A percentile compares a stretch with the other conserved stretches of the same genome.
These are phyloP conservation scores for Microtus montanus DNA, from an alignment of 2,113 vertebrate genomes.

Conservation along the genomic window DNA sequence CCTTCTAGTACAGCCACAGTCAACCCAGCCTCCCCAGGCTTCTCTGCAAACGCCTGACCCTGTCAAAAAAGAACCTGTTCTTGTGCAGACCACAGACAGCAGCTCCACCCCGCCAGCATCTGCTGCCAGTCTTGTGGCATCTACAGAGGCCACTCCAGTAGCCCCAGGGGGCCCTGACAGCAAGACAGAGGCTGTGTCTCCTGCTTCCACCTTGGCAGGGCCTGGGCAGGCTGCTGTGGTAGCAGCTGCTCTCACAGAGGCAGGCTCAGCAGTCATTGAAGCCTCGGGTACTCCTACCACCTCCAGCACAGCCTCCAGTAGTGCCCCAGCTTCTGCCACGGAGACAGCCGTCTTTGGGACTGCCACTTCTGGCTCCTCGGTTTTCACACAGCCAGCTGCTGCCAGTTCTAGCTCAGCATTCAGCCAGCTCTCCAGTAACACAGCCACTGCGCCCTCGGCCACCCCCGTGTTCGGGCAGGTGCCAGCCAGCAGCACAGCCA, in stretches of 20 bases:
- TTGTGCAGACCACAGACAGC: background rate
- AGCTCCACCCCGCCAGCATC: background rate
- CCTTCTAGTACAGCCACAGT: constrained; percentile 22
- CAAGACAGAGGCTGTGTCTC: constrained; percentile 37
- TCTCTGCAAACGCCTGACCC: constrained; percentile 66
- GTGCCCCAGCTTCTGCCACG: constrained; percentile 59
- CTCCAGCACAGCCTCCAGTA: constrained; percentile 22
- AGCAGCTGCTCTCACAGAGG: background rate
- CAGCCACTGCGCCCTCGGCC: constrained; percentile 67
- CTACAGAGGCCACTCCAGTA: background rate
- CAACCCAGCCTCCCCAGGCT: constrained; percentile 31
- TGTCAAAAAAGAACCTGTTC: background rate
- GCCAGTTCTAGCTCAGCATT: constrained; percentile 83
- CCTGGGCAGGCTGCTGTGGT: constrained; percentile 54
- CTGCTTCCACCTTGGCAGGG: background rate
- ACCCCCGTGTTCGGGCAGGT: constrained; percentile 82
- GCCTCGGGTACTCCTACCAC: background rate
- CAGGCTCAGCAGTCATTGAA: constrained; percentile 58
- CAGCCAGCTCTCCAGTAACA: constrained; percentile 79
- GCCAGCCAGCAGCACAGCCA: constrained; percentile 59
- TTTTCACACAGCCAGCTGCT: constrained; percentile 76
- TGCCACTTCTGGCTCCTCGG: constrained; percentile 62
- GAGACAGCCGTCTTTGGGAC: constrained; percentile 74
- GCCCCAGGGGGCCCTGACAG: constrained; percentile 24
- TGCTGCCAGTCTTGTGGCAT: background rate